These are phyloP conservation scores for Clinocottus analis DNA, from an alignment of 2,113 vertebrate species.

Conservation along the genomic window DNA sequence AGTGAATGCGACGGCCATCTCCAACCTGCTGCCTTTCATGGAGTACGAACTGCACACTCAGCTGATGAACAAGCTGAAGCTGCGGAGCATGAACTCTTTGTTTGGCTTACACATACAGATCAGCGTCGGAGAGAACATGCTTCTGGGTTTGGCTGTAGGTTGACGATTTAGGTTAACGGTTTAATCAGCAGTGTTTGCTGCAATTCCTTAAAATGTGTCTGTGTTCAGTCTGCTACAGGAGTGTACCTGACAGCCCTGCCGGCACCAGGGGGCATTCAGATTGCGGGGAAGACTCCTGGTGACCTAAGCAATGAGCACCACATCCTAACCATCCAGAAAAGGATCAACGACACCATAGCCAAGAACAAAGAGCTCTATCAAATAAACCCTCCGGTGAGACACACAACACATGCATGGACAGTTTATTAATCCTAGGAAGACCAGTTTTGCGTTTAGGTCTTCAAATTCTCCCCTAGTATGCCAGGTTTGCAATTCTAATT, in stretches of 20 bases:
- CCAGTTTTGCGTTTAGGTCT: not conserved
- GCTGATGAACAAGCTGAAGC: constrained; percentile 97
- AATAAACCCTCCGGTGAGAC: constrained; percentile 92
- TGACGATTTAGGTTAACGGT: constrained; percentile 20
- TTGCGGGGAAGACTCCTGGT: constrained; percentile 93
- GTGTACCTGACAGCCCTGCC: constrained; percentile 94
- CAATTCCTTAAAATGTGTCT: constrained; percentile 17
- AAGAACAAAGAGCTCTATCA: constrained; percentile 97
- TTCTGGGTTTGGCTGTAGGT: constrained; percentile 96
- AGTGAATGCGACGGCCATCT: constrained; percentile 94
- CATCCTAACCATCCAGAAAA: constrained; percentile 94
- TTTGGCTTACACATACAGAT: constrained; percentile 97
- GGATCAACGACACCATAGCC: constrained; percentile 95
- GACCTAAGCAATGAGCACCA: constrained; percentile 95
- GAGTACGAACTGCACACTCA: constrained; percentile 99
- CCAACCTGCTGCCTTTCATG: constrained; percentile 97
- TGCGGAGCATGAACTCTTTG: constrained; percentile 96
- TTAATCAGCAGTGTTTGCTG: not conserved
- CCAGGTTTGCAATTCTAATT: not conserved
- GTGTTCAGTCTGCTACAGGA: constrained; percentile 93
- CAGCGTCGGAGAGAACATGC: constrained; percentile 96
- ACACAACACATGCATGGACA: not conserved
- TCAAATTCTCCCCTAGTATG: not conserved
- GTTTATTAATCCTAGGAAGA: not conserved
- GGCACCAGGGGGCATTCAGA: constrained; percentile 94